Evolutionary conservation across 2,888 invertebrate genomes (phyloP).

Genomic region (Apotomis turbidana): DNA sequence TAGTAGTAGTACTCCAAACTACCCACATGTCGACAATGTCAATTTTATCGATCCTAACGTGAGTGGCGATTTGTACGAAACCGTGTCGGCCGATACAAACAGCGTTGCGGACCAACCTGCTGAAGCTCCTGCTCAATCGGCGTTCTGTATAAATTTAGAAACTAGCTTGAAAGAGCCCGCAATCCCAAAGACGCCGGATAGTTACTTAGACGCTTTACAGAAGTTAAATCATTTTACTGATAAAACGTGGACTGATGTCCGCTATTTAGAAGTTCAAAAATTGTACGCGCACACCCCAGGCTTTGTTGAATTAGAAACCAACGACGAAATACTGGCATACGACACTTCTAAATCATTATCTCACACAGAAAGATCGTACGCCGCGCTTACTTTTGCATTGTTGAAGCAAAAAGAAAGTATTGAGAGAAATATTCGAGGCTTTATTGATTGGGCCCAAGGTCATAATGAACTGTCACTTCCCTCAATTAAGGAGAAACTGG

Average conservation of each 20-base stretch:
- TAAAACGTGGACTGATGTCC: conserved; percentile 1
- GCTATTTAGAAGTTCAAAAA: conserved; percentile 1
- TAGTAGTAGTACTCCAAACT: no score
- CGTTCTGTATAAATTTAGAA: neutral
- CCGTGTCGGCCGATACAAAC: no score
- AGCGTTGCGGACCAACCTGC: no score
- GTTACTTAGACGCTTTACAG: neutral
- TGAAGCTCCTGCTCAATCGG: neutral
- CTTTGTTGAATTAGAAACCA: neutral
- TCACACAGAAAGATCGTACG: neutral
- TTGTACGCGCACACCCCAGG: neutral
- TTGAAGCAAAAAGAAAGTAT: neutral
- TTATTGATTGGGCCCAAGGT: conserved; percentile 33
- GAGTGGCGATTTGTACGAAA: no score
- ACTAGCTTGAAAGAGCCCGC: neutral
- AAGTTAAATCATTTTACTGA: neutral
- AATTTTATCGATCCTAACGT: no score
- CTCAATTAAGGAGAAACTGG: neutral
- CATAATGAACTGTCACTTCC: neutral
- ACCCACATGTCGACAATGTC: no score
- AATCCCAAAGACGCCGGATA: neutral
- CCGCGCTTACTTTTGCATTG: neutral
- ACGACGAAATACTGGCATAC: neutral
- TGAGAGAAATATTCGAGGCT: neutral
- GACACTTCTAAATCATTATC: neutral